These are phyloP conservation scores for Gorsachius goisagi DNA, from an alignment of 2,113 vertebrate species.

Conservation along the genomic window DNA sequence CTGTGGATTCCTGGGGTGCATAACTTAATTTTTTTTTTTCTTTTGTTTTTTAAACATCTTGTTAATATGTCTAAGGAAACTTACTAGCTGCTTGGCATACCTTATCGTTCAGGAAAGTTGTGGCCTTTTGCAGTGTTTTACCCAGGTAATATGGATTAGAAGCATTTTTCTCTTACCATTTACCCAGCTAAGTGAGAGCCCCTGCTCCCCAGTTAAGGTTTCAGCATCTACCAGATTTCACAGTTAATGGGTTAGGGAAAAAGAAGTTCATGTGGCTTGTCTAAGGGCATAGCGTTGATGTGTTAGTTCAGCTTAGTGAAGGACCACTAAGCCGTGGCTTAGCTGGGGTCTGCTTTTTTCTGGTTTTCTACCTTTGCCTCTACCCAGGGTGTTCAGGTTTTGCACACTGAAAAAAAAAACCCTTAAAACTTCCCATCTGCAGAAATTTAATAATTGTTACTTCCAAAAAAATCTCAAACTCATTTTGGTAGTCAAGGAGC, in stretches of 20 bases:
- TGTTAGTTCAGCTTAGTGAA: background rate
- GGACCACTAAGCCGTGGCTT: background rate
- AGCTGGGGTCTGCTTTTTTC: background rate
- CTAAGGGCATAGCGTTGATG: background rate
- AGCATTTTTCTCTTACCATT: background rate
- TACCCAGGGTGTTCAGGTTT: background rate
- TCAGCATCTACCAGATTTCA: background rate
- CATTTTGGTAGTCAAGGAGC: background rate
- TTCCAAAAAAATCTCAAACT: background rate
- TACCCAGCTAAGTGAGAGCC: background rate
- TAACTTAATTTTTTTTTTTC: background rate
- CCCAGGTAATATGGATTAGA: background rate
- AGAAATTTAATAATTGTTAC: background rate
- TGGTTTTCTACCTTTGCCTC: background rate
- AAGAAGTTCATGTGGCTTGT: background rate
- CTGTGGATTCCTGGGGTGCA: background rate
- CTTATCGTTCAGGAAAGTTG: background rate
- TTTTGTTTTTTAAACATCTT: background rate
- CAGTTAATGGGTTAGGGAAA: background rate
- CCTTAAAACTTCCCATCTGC: background rate
- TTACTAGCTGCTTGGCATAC: background rate
- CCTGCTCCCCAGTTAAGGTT: background rate
- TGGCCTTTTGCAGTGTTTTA: background rate
- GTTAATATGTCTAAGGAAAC: background rate
- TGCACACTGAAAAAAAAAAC: background rate